Evolutionary conservation across 2,797 vertebrate genomes (phyloP).

Genomic region (Mus caroli): DNA sequence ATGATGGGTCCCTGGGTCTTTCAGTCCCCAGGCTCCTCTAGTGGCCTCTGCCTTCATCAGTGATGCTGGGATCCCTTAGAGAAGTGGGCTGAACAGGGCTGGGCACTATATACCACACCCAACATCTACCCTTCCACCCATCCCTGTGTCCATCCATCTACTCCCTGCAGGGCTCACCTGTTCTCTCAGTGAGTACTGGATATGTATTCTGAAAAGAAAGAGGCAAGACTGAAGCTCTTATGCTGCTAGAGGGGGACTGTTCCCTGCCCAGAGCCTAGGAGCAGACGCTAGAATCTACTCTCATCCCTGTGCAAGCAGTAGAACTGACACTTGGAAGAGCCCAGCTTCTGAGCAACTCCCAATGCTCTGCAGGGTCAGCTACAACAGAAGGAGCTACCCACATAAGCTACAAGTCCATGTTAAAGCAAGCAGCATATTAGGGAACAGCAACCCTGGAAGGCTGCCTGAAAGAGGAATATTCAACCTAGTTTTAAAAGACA

Average conservation of each 20-base stretch:
- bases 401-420: not conserved
- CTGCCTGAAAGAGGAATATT: not conserved
- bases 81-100: not conserved
- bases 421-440: slow-evolving; percentile 23
- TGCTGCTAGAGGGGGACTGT: not conserved
- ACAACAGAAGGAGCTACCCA: slow-evolving; percentile 2
- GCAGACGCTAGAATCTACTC: not conserved
- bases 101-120: not conserved
- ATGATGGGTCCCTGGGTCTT: not conserved
- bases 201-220: not conserved
- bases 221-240: not conserved
- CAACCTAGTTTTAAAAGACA: slow-evolving; percentile 45
- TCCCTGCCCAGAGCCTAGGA: not conserved
- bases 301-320: not conserved
- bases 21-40: not conserved
- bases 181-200: not conserved
- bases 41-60: not conserved
- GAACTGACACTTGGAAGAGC: not conserved
- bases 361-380: not conserved
- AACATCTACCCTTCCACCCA: not conserved
- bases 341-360: not conserved
- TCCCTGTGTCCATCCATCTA: too few species aligned
- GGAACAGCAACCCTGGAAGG: slow-evolving; percentile 3
- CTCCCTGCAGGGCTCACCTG: not conserved
- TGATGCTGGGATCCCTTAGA: not conserved